Conservation (phyloP, 2,113 vertebrate species). For the Cyanistes caeruleus region DNA sequence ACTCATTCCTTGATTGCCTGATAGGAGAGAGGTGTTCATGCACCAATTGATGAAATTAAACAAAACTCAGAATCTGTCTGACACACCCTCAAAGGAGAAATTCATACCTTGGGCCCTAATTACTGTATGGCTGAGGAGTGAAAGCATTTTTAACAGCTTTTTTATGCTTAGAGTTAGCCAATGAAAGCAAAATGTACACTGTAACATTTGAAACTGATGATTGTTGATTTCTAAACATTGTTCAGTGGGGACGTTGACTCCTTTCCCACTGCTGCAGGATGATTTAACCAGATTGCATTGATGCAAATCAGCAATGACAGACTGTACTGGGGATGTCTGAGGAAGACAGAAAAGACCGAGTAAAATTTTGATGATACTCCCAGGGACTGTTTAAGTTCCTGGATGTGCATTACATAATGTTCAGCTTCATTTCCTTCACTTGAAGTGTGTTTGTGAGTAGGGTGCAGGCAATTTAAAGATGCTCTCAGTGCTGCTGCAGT, state of each 20-base stretch:
- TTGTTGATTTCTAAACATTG: not conserved
- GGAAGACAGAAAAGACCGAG: not conserved
- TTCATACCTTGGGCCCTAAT: not conserved
- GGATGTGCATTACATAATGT: not conserved
- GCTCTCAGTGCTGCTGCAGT: not conserved
- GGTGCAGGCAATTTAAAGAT: not conserved
- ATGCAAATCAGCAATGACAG: not conserved
- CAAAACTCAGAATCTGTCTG: not conserved
- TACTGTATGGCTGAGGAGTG: not conserved
- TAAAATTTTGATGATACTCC: not conserved
- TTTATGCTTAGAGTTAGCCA: not conserved
- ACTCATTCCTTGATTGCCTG: not conserved
- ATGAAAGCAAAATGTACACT: not conserved
- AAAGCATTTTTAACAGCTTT: not conserved
- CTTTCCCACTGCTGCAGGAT: not conserved
- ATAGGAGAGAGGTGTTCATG: not conserved
- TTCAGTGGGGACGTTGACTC: not conserved
- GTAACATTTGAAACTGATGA: not conserved
- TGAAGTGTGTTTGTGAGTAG: not conserved
- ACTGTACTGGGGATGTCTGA: not conserved
- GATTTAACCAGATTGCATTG: not conserved
- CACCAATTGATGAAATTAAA: not conserved
- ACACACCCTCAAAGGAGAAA: not conserved
- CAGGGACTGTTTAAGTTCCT: not conserved
- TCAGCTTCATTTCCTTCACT: not conserved